Evolutionary conservation across 2,797 vertebrate species (phyloP), one percentile per base, ranked within the genome.

Genomic region (Todus mexicanus): DNA sequence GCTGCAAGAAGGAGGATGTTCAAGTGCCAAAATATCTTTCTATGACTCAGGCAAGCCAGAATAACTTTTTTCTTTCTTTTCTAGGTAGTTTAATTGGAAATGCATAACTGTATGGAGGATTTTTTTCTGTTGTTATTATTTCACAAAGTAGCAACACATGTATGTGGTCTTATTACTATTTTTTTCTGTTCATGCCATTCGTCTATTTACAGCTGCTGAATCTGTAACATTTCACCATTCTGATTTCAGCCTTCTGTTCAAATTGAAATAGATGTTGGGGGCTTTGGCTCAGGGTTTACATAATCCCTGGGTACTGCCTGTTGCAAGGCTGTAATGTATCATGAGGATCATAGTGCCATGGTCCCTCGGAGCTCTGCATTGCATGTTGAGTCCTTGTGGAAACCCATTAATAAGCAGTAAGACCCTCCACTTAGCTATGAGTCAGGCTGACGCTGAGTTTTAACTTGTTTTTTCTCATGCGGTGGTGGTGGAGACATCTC

Each of bases 401-500:
- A 96, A 93, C 68, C 59, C 63, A 87, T 71, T 65, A 86, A 78
- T 85, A 88, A 88, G 66, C n/a, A 60, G 54, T 6, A 15, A 21
- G 61, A 47, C 70, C 38, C 74, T 69, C 35, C 0, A 40, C 69
- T 76, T 61, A 75, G 47, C 35, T 87, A 65, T 0, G 1, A 91
- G 85, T 56, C 59, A 80, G 92, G 61, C 70, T 69, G 92, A 75
- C 6, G 0, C 27, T 35, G 70, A 51, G 11, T 59, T 84, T 45
- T 74, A 54, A 15, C 78, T 83, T 1, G 0, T 1, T 75, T 90
- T 90, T 76, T 40, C 71, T 90, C 86, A 50, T 6, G 14, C 0
- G 0, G 68, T 68, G 91, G 42, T 53, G 64, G 56, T 76, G 86
- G 93, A 95, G 87, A 84, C 66, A 42, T 96, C 95, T 94, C 92